Percentiles rank a stretch among this genome's conserved stretches.
These are phyloP conservation scores for Escarpia spicata DNA, from an alignment of 2,888 invertebrate species.

Conservation along the genomic window DNA sequence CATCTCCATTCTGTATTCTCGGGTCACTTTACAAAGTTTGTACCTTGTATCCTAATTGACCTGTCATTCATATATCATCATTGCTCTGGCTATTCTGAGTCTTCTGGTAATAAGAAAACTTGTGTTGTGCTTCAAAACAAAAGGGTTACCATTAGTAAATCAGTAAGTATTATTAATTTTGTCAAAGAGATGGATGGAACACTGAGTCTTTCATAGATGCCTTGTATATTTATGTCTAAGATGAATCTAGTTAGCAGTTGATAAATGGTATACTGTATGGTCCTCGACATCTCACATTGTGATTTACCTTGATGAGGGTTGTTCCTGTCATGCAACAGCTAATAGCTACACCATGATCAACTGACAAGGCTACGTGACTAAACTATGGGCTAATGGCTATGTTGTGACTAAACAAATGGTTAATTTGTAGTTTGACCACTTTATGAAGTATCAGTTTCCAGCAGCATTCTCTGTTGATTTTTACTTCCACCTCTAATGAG, in stretches of 20 bases:
- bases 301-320: background rate
- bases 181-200: too few species aligned
- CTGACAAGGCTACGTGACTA: background rate
- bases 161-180: too few species aligned
- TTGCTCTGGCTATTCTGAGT: background rate
- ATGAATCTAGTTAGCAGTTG: constrained; percentile 12
- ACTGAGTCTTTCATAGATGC: background rate
- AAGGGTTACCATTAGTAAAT: too few species aligned
- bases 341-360: background rate
- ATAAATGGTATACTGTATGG: background rate
- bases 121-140: too few species aligned
- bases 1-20: too few species aligned
- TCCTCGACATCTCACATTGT: background rate
- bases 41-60: too few species aligned
- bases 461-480: background rate
- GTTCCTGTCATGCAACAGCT: background rate
- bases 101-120: background rate
- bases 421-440: background rate
- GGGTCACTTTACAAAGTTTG: too few species aligned
- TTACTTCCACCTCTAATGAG: background rate
- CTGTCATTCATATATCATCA: background rate
- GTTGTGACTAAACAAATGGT: background rate
- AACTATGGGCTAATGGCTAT: background rate
- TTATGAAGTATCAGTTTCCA: background rate
- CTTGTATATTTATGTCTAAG: background rate